Base-by-base conservation (phyloP, 2,888 invertebrate genomes). In the Andrena haemorrhoa region DNA sequence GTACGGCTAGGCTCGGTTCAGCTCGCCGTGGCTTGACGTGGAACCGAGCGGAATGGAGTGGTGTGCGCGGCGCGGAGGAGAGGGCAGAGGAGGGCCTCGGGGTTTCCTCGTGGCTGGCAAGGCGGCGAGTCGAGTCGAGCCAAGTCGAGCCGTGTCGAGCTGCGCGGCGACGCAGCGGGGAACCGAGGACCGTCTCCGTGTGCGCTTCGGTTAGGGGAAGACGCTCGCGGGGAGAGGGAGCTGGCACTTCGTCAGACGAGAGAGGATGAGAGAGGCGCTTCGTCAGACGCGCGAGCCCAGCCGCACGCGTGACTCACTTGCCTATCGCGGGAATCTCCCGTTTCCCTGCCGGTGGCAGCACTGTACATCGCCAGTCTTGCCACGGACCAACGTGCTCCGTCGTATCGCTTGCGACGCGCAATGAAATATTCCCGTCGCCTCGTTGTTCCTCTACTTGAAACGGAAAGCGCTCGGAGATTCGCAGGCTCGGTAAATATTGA, bases 221-320 rank as follows among this genome's bases (percentile, higher is more conserved):
- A 75, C 74, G 79, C 65, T 35, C 16, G 71, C 56, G 61, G 80
- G 68, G 63, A 72, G 75, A 72, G 75, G 60, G 71, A 63, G 82
- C 69, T 82, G 80, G 82, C 80, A 75, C 75, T 82, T 80, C 72
- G 82, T 82, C 82, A 79, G 85, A 68, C 78, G 41, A 63, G 66
- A 64, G 71, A 63, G 77, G 74, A 63, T 61, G 70, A 75, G 79
- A 71, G 58, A 71, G 75, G 71, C 68, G 78, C 86, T 88, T 85
- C 79, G 86, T 86, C 89, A 89, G 89, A 89, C 90, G 88, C 87
- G 76, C 77, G 83, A 82, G 74, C 79, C 72, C 66, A 74, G 75
- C 75, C 85, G 80, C 69, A 83, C 89, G 92, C 89, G 92, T 92
- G 92, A 92, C 91, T 91, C 92, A 92, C 89, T 91, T 90, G 88